phyloP scores from a whole-genome alignment of 1,140 invertebrate genomes.

The Homarus americanus region DNA sequence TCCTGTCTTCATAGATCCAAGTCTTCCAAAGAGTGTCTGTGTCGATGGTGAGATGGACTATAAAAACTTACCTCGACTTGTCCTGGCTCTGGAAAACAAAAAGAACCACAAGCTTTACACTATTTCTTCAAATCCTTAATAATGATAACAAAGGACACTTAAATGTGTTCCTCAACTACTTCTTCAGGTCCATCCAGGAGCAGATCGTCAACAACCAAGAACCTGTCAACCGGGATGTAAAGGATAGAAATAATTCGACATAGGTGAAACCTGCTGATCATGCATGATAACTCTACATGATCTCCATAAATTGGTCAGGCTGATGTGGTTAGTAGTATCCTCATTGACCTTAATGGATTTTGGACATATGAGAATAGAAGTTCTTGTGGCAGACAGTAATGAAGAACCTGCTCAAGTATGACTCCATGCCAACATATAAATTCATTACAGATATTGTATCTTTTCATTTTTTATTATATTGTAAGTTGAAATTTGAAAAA shows the following conservation, averaged over 20 bases:
- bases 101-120: conserved; percentile 93
- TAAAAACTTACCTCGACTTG: conserved; percentile 95
- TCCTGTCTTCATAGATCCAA: conserved; percentile 92
- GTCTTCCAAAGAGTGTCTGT: conserved; percentile 96
- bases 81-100: conserved; percentile 95
- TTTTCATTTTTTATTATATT: too few species aligned
- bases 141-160: conserved; percentile 92
- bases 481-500: too few species aligned
- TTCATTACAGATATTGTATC: too few species aligned
- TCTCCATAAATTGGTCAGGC: conserved; percentile 89
- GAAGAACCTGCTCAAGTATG: conserved; percentile 65
- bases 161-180: conserved; percentile 95
- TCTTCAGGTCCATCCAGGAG: conserved; percentile 94
- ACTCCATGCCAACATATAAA: too few species aligned
- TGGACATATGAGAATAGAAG: conserved; percentile 96
- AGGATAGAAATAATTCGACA: conserved; percentile 98
- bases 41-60: conserved; percentile 99
- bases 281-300: conserved; percentile 92
- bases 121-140: conserved; percentile 96
- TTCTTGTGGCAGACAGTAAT: conserved; percentile 58
- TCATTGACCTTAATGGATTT: conserved; percentile 97
- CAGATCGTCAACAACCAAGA: conserved; percentile 91
- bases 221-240: conserved; percentile 93
- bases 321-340: conserved; percentile 94
- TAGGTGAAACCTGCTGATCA: conserved; percentile 93